phyloP scores from a whole-genome alignment of 2,888 invertebrate genomes.

The Meganola albula region DNA sequence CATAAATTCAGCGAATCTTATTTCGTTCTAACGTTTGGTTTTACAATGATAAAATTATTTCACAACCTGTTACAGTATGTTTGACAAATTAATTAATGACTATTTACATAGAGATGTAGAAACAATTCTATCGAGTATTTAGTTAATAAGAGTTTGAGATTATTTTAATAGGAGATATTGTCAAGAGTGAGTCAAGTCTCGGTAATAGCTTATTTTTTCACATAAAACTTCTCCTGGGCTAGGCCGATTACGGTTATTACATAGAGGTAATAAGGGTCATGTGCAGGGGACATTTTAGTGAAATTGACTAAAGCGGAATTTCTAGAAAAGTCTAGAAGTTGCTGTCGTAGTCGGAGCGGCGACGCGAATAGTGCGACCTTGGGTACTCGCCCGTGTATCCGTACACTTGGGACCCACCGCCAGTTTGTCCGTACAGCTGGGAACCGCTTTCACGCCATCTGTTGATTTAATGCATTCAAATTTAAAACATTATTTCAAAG shows the following conservation, averaged over 20 bases:
- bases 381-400: slow-evolving; percentile 70
- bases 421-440: slow-evolving; percentile 83
- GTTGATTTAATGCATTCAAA: slow-evolving; percentile 26
- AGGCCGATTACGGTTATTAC: too few relatives aligned
- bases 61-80: slow-evolving; percentile 67
- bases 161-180: slow-evolving; percentile 68
- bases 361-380: slow-evolving; percentile 78
- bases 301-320: too few relatives aligned
- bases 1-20: slow-evolving; percentile 47
- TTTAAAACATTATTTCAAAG: too few relatives aligned
- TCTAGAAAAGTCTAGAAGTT: slow-evolving; percentile 79
- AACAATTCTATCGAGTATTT: slow-evolving; percentile 37
- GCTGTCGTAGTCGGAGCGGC: slow-evolving; percentile 87
- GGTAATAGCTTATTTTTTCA: too few relatives aligned
- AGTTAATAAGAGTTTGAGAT: slow-evolving; percentile 48
- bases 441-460: slow-evolving; percentile 79
- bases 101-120: slow-evolving; percentile 41
- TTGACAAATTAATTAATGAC: slow-evolving; percentile 37
- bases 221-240: too few relatives aligned
- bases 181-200: slow-evolving; percentile 54
- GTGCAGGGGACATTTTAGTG: too few relatives aligned
- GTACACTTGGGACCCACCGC: slow-evolving; percentile 78
- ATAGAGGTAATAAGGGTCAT: too few relatives aligned
- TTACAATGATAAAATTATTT: slow-evolving; percentile 51
- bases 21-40: slow-evolving; percentile 29